phyloP scores from a whole-genome alignment of 1,140 invertebrate species.

The Phymastichus coffea region DNA sequence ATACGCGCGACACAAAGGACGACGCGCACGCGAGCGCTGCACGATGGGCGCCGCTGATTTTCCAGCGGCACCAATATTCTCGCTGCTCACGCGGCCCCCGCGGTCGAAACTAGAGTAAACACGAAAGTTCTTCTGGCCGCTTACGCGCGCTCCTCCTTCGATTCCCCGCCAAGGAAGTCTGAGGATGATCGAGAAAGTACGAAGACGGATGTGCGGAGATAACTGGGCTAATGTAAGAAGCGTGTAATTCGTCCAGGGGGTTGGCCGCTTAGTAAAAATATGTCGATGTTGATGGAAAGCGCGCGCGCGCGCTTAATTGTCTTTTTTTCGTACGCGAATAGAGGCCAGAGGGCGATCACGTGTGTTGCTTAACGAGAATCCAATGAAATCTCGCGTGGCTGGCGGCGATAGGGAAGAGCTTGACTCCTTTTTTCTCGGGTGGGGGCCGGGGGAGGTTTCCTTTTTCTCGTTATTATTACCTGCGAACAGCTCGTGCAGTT shows the following conservation, averaged over 20 bases:
- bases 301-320: not conserved
- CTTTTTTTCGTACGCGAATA: too few relatives aligned
- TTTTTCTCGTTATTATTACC: too few relatives aligned
- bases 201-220: not conserved
- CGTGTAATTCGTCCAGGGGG: slow-evolving; percentile 10
- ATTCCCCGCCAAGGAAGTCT: not conserved
- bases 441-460: not conserved
- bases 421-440: not conserved
- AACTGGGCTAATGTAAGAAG: slow-evolving; percentile 11
- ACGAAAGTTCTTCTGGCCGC: too few relatives aligned
- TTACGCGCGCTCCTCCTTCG: not conserved
- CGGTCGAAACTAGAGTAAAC: too few relatives aligned
- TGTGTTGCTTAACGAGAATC: not conserved
- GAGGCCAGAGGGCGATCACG: not conserved
- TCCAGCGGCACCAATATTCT: too few relatives aligned
- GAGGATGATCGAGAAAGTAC: not conserved
- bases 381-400: not conserved
- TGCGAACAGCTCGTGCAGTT: too few relatives aligned
- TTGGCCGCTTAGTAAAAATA: slow-evolving; percentile 22
- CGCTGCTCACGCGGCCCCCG: not conserved
- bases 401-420: not conserved
- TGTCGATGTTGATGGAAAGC: not conserved
- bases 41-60: too few relatives aligned
- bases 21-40: too few relatives aligned
- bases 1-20: too few relatives aligned